phyloP scores from a whole-genome alignment of 1,140 invertebrate genomes.

The Drosophila rufa region DNA sequence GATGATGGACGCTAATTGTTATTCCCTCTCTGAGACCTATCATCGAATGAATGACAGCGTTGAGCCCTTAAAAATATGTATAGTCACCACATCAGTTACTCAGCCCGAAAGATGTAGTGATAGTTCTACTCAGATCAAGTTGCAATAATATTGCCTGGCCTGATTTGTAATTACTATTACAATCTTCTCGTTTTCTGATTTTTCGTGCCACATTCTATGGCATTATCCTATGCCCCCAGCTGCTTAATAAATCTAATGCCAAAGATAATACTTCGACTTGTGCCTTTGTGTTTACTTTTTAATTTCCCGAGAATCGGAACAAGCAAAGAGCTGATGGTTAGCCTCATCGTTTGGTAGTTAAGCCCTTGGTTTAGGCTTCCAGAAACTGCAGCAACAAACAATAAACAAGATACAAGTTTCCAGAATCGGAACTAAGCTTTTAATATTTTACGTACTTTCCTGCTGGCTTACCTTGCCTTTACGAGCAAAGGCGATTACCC shows the following conservation, averaged over 20 bases:
- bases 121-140: neutral
- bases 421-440: neutral
- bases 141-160: no score
- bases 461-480: neutral
- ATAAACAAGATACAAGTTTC: neutral
- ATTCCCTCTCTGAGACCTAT: neutral
- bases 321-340: neutral
- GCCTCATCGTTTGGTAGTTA: slow-evolving; percentile 12
- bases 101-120: no score
- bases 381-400: neutral
- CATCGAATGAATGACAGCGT: neutral
- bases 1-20: slow-evolving; percentile 30
- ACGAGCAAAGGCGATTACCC: neutral
- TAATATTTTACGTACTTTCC: no score
- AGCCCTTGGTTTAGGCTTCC: neutral
- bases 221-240: no score
- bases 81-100: neutral
- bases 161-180: no score
- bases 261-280: neutral
- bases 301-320: neutral
- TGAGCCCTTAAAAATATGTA: neutral
- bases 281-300: neutral
- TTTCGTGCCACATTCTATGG: no score
- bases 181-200: no score
- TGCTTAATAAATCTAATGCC: neutral